Evolutionary conservation across 1,140 invertebrate genomes (phyloP).

Genomic region (Ladona fulva): DNA sequence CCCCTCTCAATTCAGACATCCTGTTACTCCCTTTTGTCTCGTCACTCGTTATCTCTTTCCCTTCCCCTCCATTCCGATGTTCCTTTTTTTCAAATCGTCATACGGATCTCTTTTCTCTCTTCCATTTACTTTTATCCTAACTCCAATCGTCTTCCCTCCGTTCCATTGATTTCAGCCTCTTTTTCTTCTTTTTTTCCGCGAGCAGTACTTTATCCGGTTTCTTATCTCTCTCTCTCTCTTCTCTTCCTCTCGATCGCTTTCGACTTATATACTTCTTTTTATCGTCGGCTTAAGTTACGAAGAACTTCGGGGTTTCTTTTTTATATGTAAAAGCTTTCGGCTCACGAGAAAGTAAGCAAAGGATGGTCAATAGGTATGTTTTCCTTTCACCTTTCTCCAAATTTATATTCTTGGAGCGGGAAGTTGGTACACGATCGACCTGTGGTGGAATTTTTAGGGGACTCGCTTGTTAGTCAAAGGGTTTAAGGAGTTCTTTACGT

Average conservation of each 20-base stretch:
- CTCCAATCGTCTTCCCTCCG: neutral
- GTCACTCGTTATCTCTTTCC: too few relatives aligned
- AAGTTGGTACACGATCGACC: too few relatives aligned
- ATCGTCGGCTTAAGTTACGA: neutral
- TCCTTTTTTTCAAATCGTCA: neutral
- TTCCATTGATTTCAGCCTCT: neutral
- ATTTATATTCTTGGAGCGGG: too few relatives aligned
- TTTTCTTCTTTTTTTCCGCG: neutral
- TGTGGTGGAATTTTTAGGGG: too few relatives aligned
- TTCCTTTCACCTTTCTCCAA: too few relatives aligned
- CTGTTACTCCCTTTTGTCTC: too few relatives aligned
- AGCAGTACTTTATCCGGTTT: neutral
- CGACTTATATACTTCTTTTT: neutral
- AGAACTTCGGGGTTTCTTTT: neutral
- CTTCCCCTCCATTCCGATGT: neutral
- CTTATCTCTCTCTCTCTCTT: neutral
- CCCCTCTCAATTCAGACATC: too few relatives aligned
- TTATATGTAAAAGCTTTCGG: too few relatives aligned
- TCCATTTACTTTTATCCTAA: neutral
- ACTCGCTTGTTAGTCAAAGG: too few relatives aligned
- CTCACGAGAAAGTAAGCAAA: too few relatives aligned
- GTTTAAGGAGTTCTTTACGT: too few relatives aligned
- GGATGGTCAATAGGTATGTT: too few relatives aligned
- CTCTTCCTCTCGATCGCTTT: neutral
- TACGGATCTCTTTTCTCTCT: neutral